These are phyloP conservation scores for Pemphigus obesinymphae DNA, from an alignment of 1,140 invertebrate genomes.

Conservation along the genomic window DNA sequence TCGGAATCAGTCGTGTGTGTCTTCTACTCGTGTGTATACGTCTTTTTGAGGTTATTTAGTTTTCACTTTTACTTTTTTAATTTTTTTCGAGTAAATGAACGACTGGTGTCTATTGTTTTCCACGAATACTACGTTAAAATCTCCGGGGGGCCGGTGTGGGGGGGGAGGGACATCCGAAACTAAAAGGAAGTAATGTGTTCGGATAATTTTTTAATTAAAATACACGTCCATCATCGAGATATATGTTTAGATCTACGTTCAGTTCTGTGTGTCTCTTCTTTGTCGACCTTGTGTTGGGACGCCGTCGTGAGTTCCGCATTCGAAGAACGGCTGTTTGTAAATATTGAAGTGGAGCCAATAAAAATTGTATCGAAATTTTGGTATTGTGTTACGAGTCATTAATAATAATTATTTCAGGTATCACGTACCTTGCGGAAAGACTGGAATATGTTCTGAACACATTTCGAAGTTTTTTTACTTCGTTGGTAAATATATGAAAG, in stretches of 20 bases:
- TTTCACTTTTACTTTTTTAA: too few relatives aligned
- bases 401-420: too few relatives aligned
- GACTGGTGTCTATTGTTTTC: neutral
- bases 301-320: constrained; percentile 18
- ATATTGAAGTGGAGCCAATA: neutral
- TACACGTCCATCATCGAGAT: neutral
- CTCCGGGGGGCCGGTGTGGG: constrained; percentile 1
- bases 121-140: neutral
- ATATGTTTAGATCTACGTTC: neutral
- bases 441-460: neutral
- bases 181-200: neutral
- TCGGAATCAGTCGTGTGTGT: constrained; percentile 40
- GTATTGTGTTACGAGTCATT: neutral
- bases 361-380: neutral
- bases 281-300: neutral
- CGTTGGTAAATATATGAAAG: too few relatives aligned
- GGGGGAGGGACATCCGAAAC: neutral
- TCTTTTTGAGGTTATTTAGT: constrained; percentile 33
- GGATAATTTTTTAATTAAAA: constrained; percentile 12
- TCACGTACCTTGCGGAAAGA: neutral
- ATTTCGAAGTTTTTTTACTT: too few relatives aligned
- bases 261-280: neutral
- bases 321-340: neutral
- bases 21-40: constrained; percentile 16
- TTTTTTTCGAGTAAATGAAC: neutral